These are phyloP conservation scores for Drosophila suboccidentalis DNA, from an alignment of 2,888 invertebrate species.

Conservation along the genomic window DNA sequence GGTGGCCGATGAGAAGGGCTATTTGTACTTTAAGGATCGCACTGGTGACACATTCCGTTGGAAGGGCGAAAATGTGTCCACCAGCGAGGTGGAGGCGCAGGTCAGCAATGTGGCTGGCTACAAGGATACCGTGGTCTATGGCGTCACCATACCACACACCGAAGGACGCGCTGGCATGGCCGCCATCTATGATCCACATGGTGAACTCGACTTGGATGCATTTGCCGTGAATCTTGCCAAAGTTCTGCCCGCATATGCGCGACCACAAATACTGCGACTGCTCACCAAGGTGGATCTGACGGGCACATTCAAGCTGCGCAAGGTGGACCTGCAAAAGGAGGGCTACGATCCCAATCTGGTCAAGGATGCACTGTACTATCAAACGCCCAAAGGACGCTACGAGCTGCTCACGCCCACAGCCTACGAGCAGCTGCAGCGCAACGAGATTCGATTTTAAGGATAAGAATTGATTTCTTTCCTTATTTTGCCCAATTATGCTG, in stretches of 20 bases:
- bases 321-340: slow-evolving; percentile 95
- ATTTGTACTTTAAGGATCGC: slow-evolving; percentile 97
- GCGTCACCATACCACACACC: slow-evolving; percentile 93
- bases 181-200: slow-evolving; percentile 92
- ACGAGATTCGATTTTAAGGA: slow-evolving; percentile 90
- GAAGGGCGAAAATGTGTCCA: slow-evolving; percentile 99
- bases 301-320: slow-evolving; percentile 98
- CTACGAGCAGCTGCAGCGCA: slow-evolving; percentile 91
- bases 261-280: slow-evolving; percentile 94
- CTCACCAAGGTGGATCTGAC: slow-evolving; percentile 95
- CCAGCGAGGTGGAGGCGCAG: slow-evolving; percentile 97
- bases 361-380: slow-evolving; percentile 93
- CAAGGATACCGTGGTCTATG: slow-evolving; percentile 96
- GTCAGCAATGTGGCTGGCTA: slow-evolving; percentile 93
- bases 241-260: slow-evolving; percentile 93
- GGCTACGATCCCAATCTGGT: slow-evolving; percentile 92
- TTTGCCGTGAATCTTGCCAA: slow-evolving; percentile 88
- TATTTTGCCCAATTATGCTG: slow-evolving; percentile 62
- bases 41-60: slow-evolving; percentile 99
- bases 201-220: slow-evolving; percentile 88
- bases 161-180: slow-evolving; percentile 98
- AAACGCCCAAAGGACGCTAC: slow-evolving; percentile 90
- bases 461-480: neutral
- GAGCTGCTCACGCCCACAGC: slow-evolving; percentile 89
- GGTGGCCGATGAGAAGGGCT: slow-evolving; percentile 95